Conservation (phyloP, 2,888 invertebrate species). For the Acronicta psi region DNA sequence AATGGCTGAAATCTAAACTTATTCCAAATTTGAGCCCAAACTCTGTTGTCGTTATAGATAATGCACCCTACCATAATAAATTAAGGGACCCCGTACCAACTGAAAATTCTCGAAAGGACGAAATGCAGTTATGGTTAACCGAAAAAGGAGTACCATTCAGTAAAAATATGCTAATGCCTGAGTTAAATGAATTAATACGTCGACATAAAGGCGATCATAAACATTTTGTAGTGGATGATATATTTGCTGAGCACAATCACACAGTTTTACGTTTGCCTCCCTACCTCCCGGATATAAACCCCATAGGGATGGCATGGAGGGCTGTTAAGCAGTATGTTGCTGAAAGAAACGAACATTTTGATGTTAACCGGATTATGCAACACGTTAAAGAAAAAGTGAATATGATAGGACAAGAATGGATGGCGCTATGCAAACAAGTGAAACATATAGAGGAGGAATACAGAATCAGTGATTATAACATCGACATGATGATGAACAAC, state of each 20-base stretch:
- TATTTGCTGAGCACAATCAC: slow-evolving; percentile 8
- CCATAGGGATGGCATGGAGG: slow-evolving; percentile 11
- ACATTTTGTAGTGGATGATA: neutral
- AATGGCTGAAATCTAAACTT: slow-evolving; percentile 56
- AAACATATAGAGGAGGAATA: slow-evolving; percentile 5
- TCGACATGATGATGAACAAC: too few relatives aligned
- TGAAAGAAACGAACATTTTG: neutral
- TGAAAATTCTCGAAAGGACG: slow-evolving; percentile 22
- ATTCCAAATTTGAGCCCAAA: slow-evolving; percentile 56
- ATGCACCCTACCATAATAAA: slow-evolving; percentile 58
- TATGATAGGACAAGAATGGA: slow-evolving; percentile 4
- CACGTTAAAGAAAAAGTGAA: slow-evolving; percentile 4
- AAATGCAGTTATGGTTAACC: slow-evolving; percentile 1
- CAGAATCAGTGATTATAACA: too few relatives aligned
- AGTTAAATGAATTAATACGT: slow-evolving; percentile 6
- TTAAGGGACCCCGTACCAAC: slow-evolving; percentile 33
- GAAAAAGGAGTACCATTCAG: slow-evolving; percentile 4
- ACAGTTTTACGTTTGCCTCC: slow-evolving; percentile 8
- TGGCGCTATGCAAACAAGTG: neutral
- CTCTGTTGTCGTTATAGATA: slow-evolving; percentile 52
- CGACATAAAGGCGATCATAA: neutral
- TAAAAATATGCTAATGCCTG: slow-evolving; percentile 2
- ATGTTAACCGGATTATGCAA: neutral
- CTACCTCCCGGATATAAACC: slow-evolving; percentile 9
- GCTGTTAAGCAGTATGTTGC: slow-evolving; percentile 5